These are phyloP conservation scores for Scopus umbretta DNA, from an alignment of 2,113 vertebrate genomes.

Conservation along the genomic window DNA sequence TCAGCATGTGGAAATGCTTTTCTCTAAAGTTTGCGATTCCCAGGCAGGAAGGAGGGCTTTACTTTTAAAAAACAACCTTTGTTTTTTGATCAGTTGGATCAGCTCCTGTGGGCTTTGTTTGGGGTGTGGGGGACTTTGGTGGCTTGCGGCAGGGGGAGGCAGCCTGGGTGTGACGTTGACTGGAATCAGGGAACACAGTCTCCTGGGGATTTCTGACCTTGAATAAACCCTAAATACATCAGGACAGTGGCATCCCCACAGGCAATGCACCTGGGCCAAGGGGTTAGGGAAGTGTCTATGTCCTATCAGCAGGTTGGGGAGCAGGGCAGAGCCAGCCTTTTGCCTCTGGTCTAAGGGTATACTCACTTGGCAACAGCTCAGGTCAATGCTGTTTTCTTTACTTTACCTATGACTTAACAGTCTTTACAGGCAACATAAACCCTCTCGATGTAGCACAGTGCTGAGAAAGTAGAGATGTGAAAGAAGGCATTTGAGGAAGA, in stretches of 20 bases:
- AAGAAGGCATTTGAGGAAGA: background rate
- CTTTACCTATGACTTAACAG: background rate
- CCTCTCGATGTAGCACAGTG: background rate
- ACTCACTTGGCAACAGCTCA: background rate
- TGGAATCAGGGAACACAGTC: background rate
- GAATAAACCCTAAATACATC: background rate
- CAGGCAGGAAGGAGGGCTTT: constrained; percentile 1
- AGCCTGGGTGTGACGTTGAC: background rate
- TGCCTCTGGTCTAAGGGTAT: background rate
- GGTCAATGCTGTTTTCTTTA: background rate
- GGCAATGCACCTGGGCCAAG: background rate
- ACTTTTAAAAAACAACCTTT: background rate
- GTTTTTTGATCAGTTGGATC: background rate
- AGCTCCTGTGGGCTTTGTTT: background rate
- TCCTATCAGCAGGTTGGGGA: background rate
- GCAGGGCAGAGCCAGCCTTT: background rate
- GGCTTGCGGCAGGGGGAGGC: background rate
- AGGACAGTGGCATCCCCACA: background rate
- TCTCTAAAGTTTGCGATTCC: background rate
- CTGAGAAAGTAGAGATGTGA: background rate
- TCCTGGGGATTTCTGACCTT: background rate
- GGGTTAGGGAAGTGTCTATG: fast-evolving
- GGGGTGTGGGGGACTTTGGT: background rate
- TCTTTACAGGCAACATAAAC: background rate
- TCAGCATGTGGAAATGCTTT: constrained; percentile 18